Conservation (phyloP, 1,140 invertebrate species). For the Lasioglossum albipes region DNA sequence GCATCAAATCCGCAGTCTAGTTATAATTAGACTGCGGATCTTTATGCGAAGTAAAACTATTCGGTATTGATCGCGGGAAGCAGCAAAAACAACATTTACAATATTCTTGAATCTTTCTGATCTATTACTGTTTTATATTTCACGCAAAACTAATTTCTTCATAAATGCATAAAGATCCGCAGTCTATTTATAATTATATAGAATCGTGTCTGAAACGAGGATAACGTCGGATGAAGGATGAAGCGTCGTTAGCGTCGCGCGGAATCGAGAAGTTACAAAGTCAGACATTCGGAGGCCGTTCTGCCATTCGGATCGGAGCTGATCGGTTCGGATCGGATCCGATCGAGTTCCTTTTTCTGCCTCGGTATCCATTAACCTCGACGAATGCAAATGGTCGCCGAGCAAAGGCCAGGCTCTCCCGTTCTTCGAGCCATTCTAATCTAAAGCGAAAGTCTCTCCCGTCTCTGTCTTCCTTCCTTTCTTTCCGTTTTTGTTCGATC, state of each 20-base stretch:
- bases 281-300: background rate
- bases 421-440: constrained; percentile 35
- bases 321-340: constrained; percentile 3
- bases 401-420: constrained; percentile 42
- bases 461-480: background rate
- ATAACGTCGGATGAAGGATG: too few species aligned
- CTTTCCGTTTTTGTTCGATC: background rate
- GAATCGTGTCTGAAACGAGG: too few species aligned
- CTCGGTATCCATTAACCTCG: constrained; percentile 41
- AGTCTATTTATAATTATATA: too few species aligned
- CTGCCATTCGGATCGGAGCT: constrained; percentile 3
- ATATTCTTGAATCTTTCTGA: too few species aligned
- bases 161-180: too few species aligned
- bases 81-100: too few species aligned
- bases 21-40: too few species aligned
- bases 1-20: too few species aligned
- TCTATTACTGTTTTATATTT: too few species aligned
- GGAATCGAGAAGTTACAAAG: background rate
- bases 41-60: too few species aligned
- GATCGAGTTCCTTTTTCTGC: constrained; percentile 34
- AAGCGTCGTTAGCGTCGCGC: background rate
- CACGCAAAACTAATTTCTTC: too few species aligned
- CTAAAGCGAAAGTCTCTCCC: constrained; percentile 31
- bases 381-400: constrained; percentile 36
- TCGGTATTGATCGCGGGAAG: too few species aligned